A percentile compares a stretch with the other conserved stretches of the same genome.
Evolutionary conservation across 2,797 vertebrate species (phyloP).

Genomic region (Enteromius unitaeniatus): DNA sequence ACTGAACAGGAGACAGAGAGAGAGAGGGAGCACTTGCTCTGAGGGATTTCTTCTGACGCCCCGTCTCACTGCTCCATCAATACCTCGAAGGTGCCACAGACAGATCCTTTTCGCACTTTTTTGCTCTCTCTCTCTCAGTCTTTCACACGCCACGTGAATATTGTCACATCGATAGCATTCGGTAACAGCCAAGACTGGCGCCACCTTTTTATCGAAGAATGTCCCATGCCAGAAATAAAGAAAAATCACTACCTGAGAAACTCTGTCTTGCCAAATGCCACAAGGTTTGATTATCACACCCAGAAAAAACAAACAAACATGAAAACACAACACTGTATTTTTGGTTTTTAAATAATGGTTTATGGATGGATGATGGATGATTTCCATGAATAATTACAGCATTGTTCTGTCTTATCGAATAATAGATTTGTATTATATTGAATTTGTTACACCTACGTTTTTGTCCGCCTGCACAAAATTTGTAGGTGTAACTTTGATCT

Average conservation of each 20-base stretch:
- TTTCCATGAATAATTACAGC: constrained; percentile 52
- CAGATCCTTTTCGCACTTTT: constrained; percentile 51
- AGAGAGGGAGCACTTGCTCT: constrained; percentile 27
- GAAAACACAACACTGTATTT: neutral
- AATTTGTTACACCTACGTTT: neutral
- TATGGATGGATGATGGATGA: too few relatives aligned
- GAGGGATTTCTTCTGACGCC: constrained; percentile 35
- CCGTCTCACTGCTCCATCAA: constrained; percentile 52
- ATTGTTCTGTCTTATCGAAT: constrained; percentile 36
- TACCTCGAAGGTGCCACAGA: constrained; percentile 51
- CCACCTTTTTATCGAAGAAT: constrained; percentile 49
- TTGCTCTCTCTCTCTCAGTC: constrained; percentile 27
- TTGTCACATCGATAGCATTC: constrained; percentile 56
- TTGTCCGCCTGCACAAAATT: neutral
- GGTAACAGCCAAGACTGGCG: constrained; percentile 45
- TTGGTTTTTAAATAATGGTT: constrained; percentile 26
- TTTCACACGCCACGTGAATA: constrained; percentile 52
- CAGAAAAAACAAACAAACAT: neutral
- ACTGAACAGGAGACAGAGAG: constrained; percentile 49
- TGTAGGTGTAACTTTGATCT: neutral
- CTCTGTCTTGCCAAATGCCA: constrained; percentile 9
- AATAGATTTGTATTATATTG: neutral
- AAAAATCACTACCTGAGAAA: constrained; percentile 45
- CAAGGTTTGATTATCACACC: constrained; percentile 34
- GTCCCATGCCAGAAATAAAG: constrained; percentile 41